These are phyloP conservation scores for Mactromeris polynyma DNA, from an alignment of 2,888 invertebrate species.

Conservation along the genomic window DNA sequence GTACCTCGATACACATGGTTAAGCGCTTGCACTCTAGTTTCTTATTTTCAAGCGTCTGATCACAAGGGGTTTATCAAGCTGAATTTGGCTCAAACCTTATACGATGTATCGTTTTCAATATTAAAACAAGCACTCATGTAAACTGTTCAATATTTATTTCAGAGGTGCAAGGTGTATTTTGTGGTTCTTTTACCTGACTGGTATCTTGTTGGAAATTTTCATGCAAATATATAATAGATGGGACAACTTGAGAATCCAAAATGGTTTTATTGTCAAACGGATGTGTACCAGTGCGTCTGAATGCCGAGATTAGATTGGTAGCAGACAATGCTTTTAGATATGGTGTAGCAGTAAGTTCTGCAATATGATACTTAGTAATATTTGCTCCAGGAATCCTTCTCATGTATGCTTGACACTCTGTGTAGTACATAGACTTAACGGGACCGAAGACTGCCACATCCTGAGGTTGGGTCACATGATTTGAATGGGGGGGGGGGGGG, in stretches of 20 bases:
- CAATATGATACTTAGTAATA: conserved; percentile 50
- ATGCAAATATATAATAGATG: conserved; percentile 47
- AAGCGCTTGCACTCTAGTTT: too few species aligned
- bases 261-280: conserved; percentile 31
- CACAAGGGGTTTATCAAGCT: too few species aligned
- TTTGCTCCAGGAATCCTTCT: conserved; percentile 45
- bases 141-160: too few species aligned
- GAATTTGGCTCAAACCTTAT: too few species aligned
- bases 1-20: too few species aligned
- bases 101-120: too few species aligned
- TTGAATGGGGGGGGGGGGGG: conserved; percentile 40
- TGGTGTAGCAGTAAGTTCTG: conserved; percentile 45
- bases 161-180: too few species aligned
- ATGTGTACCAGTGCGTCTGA: conserved; percentile 46
- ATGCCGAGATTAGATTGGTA: conserved; percentile 41
- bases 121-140: too few species aligned
- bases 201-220: too few species aligned
- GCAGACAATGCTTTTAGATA: conserved; percentile 41
- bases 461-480: conserved; percentile 53
- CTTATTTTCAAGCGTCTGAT: too few species aligned
- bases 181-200: too few species aligned
- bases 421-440: conserved; percentile 42
- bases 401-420: conserved; percentile 48
- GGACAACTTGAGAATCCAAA: conserved; percentile 23
- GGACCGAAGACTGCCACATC: conserved; percentile 57